These are phyloP conservation scores for Sebastiscus tertius DNA, from an alignment of 2,797 vertebrate species.

Conservation along the genomic window DNA sequence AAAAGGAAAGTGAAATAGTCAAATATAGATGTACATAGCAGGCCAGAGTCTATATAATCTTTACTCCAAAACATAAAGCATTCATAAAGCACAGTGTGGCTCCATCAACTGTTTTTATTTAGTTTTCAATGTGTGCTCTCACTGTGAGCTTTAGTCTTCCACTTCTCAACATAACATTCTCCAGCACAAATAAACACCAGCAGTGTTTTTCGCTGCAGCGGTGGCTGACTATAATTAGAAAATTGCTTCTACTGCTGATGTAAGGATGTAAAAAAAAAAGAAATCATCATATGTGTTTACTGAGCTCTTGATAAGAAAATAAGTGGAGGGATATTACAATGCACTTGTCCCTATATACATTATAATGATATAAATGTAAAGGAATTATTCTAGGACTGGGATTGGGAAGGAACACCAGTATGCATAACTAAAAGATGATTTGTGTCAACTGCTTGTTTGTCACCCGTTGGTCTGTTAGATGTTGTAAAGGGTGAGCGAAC, in stretches of 20 bases:
- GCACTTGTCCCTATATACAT: not conserved
- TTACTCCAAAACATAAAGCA: constrained; percentile 1
- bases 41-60: not conserved
- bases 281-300: constrained; percentile 5
- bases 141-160: constrained; percentile 4
- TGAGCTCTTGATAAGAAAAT: constrained; percentile 17
- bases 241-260: constrained; percentile 34
- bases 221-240: constrained; percentile 10
- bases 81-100: constrained; percentile 21
- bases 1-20: not conserved
- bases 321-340: constrained; percentile 19
- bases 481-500: not conserved
- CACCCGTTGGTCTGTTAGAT: not conserved
- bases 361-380: not conserved
- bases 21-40: not conserved
- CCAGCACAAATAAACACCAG: constrained; percentile 27
- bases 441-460: constrained; percentile 9
- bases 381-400: not conserved
- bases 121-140: constrained; percentile 6
- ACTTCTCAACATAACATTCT: constrained; percentile 33
- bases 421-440: not conserved
- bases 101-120: constrained; percentile 36
- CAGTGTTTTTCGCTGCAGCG: not conserved
- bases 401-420: not conserved
- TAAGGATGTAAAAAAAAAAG: not conserved